phyloP scores from a whole-genome alignment of 2,888 invertebrate genomes.

The Dynastes maya region DNA sequence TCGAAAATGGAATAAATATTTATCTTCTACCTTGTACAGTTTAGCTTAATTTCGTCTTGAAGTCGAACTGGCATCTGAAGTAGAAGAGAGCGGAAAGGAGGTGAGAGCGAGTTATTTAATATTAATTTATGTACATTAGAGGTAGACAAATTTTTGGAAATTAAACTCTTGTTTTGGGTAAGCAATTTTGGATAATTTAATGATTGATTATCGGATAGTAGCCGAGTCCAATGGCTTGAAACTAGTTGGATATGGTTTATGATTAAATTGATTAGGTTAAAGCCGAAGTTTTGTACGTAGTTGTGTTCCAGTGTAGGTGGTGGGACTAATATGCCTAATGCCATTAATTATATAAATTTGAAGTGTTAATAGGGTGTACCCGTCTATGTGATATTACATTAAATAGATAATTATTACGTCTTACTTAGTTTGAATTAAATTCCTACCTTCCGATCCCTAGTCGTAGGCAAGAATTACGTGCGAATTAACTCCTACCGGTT shows the following conservation, averaged over 20 bases:
- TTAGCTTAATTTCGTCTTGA: neutral
- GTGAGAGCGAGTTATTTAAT: constrained; percentile 13
- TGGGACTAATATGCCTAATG: constrained; percentile 15
- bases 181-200: constrained; percentile 18
- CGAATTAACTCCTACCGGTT: neutral
- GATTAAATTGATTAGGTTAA: constrained; percentile 23
- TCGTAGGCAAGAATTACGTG: neutral
- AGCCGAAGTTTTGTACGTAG: constrained; percentile 8
- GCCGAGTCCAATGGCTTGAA: neutral
- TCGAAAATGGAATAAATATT: constrained; percentile 19
- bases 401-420: constrained; percentile 8
- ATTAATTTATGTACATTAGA: constrained; percentile 19
- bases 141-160: constrained; percentile 13
- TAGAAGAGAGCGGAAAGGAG: neutral
- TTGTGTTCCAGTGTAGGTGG: neutral
- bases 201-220: constrained; percentile 17
- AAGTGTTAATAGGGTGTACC: constrained; percentile 16
- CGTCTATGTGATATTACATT: constrained; percentile 5
- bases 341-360: constrained; percentile 19
- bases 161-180: constrained; percentile 20
- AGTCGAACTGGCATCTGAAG: constrained; percentile 4
- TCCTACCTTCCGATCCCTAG: neutral
- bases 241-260: constrained; percentile 12
- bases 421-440: neutral
- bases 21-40: neutral